These are phyloP conservation scores for Machaerirhynchus nigripectus DNA, from an alignment of 2,113 vertebrate species.

Conservation along the genomic window DNA sequence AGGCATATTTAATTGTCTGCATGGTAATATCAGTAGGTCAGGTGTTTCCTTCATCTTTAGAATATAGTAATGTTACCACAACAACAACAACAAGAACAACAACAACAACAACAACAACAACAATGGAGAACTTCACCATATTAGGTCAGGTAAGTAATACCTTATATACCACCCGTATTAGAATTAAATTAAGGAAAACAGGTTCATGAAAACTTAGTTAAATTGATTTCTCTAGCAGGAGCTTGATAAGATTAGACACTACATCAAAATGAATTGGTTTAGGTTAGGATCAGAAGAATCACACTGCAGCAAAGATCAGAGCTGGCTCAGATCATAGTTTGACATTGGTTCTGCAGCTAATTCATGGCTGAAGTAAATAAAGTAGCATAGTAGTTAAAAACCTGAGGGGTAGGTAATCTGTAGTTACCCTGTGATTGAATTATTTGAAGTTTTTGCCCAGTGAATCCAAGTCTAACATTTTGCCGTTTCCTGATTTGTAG, in stretches of 20 bases:
- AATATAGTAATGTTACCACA: neutral
- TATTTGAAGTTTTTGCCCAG: neutral
- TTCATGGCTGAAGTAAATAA: neutral
- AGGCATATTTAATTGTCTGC: neutral
- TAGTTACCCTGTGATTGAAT: neutral
- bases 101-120: neutral
- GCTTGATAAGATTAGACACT: neutral
- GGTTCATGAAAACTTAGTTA: neutral
- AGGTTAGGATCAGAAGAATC: neutral
- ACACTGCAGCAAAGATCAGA: neutral
- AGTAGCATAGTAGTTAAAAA: neutral
- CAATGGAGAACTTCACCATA: neutral
- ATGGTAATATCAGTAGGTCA: neutral
- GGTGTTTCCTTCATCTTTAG: neutral
- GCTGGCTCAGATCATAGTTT: neutral
- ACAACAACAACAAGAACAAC: neutral
- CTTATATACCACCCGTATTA: neutral
- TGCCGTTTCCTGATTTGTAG: neutral
- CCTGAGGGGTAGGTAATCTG: neutral
- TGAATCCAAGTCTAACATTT: neutral
- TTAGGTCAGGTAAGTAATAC: neutral
- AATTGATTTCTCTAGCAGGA: neutral
- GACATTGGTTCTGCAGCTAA: neutral
- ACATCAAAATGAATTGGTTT: neutral
- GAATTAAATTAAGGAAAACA: neutral